Percentiles rank a stretch among this genome's conserved stretches.
Evolutionary conservation across 2,113 vertebrate species (phyloP).

Genomic region (Melanerpes aurifrons): DNA sequence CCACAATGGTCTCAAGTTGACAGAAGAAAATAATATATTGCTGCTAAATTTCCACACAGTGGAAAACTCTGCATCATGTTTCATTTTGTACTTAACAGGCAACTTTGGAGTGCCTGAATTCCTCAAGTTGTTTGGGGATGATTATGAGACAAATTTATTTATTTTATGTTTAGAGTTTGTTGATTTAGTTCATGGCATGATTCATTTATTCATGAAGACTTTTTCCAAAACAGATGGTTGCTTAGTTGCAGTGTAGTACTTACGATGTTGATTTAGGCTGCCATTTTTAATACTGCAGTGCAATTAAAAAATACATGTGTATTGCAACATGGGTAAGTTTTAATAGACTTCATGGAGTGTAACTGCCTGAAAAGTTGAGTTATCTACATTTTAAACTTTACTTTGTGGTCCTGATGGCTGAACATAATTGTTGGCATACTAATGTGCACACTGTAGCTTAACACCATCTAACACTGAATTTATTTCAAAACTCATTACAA

Average conservation of each 20-base stretch:
- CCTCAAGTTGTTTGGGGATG: neutral
- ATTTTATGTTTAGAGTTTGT: neutral
- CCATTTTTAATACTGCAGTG: neutral
- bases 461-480: neutral
- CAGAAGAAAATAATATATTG: neutral
- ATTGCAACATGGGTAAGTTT: neutral
- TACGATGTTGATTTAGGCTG: neutral
- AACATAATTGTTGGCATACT: neutral
- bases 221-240: neutral
- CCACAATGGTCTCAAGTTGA: neutral
- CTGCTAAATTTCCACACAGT: neutral
- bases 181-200: neutral
- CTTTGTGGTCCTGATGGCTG: neutral
- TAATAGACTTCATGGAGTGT: neutral
- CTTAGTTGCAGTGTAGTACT: neutral
- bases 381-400: neutral
- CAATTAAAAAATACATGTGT: neutral
- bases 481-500: neutral
- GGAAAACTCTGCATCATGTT: neutral
- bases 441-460: neutral
- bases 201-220: neutral
- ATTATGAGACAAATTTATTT: neutral
- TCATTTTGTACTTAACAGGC: neutral
- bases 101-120: neutral
- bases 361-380: neutral